Percentiles rank a stretch among this genome's conserved stretches.
Conservation (phyloP, 2,888 invertebrate species). For the Netelia melanura region DNA sequence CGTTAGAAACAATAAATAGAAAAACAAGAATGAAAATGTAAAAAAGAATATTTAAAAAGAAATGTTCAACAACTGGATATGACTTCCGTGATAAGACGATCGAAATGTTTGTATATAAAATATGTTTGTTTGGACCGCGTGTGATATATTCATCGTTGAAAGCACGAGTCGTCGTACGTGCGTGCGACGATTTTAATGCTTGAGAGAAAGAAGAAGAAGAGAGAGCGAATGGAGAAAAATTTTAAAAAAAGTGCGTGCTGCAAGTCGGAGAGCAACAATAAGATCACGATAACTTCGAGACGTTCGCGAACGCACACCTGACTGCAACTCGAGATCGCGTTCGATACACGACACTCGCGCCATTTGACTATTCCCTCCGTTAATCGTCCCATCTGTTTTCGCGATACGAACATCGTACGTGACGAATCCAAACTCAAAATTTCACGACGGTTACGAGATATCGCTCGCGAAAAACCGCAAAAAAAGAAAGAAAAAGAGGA, state of each 20-base stretch:
- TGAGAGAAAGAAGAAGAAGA: not conserved
- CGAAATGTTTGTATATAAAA: too few relatives aligned
- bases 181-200: not conserved
- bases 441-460: slow-evolving; percentile 6
- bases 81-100: too few relatives aligned
- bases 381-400: not conserved
- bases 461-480: not conserved
- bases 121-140: too few relatives aligned
- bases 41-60: too few relatives aligned
- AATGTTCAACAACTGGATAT: too few relatives aligned
- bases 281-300: slow-evolving; percentile 75
- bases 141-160: not conserved
- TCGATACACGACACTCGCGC: slow-evolving; percentile 76
- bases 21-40: too few relatives aligned
- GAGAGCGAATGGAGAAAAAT: slow-evolving; percentile 6
- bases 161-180: not conserved
- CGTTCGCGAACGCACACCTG: slow-evolving; percentile 74
- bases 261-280: slow-evolving; percentile 62
- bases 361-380: not conserved
- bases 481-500: not conserved
- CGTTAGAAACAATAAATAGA: too few relatives aligned
- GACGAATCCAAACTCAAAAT: slow-evolving; percentile 35
- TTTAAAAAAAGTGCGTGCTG: slow-evolving; percentile 31
- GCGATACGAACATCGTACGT: slow-evolving; percentile 12
- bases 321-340: slow-evolving; percentile 79